Conservation (phyloP, 1,140 invertebrate species). For the Tetranychus urticae region DNA sequence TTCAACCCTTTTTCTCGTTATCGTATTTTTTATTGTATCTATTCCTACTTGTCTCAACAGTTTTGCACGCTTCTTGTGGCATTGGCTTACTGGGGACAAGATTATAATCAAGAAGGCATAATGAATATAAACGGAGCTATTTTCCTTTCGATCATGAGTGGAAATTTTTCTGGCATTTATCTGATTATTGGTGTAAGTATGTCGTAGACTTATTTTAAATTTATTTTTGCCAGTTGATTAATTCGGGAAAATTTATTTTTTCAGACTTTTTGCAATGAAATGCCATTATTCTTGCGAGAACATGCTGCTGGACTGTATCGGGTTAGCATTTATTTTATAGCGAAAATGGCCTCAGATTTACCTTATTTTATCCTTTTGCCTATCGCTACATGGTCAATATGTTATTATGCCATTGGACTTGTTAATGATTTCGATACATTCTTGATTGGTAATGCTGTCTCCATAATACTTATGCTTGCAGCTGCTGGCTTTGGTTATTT, state of each 20-base stretch:
- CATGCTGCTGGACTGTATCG: background rate
- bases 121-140: conserved; percentile 90
- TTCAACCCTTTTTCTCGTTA: too few species aligned
- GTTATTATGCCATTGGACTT: background rate
- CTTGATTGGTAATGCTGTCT: background rate
- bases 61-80: conserved; percentile 62
- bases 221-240: background rate
- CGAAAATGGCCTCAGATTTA: conserved; percentile 2
- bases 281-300: background rate
- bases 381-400: background rate
- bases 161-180: conserved; percentile 44
- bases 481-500: background rate
- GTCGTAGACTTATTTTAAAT: background rate
- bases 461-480: background rate
- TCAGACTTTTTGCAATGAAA: background rate
- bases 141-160: conserved; percentile 72
- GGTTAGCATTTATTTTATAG: conserved; percentile 32
- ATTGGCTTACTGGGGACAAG: conserved; percentile 62
- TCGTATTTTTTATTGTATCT: background rate
- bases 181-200: background rate
- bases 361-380: background rate
- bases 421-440: background rate
- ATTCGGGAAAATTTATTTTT: background rate
- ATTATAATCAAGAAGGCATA: conserved; percentile 57
- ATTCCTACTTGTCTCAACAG: conserved; percentile 22